Conservation (phyloP, 2,113 vertebrate genomes). For the Thermophis baileyi region DNA sequence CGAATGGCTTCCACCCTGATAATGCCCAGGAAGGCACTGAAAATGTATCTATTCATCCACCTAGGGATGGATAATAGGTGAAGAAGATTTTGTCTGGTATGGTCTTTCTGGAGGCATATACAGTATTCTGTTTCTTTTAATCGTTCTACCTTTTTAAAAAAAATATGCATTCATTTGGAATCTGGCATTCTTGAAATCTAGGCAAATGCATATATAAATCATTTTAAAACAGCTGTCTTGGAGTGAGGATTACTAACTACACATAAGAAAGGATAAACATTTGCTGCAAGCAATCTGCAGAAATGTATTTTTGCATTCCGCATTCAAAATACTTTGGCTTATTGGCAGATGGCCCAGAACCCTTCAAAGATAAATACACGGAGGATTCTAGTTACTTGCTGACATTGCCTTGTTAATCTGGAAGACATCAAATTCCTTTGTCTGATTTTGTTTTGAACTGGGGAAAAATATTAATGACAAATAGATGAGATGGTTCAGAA, state of each 20-base stretch:
- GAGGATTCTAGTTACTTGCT: slow-evolving; percentile 11
- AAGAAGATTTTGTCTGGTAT: background rate
- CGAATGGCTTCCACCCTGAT: background rate
- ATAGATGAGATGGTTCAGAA: slow-evolving; percentile 11
- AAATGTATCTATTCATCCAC: background rate
- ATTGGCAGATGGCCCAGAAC: slow-evolving; percentile 39
- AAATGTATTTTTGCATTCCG: slow-evolving; percentile 17
- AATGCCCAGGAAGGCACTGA: background rate
- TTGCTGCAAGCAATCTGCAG: slow-evolving; percentile 9
- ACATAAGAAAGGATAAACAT: slow-evolving; percentile 31
- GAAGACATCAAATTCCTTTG: slow-evolving; percentile 32
- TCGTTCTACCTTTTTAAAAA: background rate
- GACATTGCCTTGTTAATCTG: slow-evolving; percentile 21
- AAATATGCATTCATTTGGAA: background rate
- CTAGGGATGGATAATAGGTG: background rate
- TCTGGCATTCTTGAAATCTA: background rate
- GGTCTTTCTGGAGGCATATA: background rate
- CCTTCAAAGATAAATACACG: slow-evolving; percentile 30
- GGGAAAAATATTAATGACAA: slow-evolving; percentile 23
- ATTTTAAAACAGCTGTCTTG: background rate
- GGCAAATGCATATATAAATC: background rate
- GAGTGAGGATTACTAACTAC: slow-evolving; percentile 3
- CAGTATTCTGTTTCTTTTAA: background rate
- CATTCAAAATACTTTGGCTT: slow-evolving; percentile 24
- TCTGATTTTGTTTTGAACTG: slow-evolving; percentile 34